Evolutionary conservation across 2,113 vertebrate genomes (phyloP).

Genomic region (Clupea harengus): DNA sequence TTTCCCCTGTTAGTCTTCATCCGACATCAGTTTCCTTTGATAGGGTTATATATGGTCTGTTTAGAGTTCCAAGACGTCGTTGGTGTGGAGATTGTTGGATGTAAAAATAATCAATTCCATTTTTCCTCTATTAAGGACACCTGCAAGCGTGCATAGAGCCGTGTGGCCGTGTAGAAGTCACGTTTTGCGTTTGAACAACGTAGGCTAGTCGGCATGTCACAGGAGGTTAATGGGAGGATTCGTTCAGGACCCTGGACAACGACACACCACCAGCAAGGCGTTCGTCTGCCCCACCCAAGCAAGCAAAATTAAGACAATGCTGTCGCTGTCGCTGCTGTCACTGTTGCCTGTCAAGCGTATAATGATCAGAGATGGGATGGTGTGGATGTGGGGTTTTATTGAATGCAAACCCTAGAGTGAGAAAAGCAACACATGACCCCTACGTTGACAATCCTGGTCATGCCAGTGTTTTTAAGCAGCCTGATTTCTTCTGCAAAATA

Average conservation of each 20-base stretch:
- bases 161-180: slow-evolving; percentile 55
- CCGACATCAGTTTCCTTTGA: background rate
- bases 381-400: background rate
- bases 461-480: too few relatives aligned
- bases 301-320: background rate
- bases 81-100: background rate
- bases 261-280: background rate
- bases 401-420: too few relatives aligned
- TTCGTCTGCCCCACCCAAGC: background rate
- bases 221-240: background rate
- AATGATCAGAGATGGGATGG: background rate
- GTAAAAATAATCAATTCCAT: slow-evolving; percentile 6
- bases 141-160: slow-evolving; percentile 53
- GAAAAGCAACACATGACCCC: too few relatives aligned
- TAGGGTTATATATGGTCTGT: slow-evolving; percentile 12
- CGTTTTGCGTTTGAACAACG: background rate
- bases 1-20: background rate
- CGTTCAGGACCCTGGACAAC: slow-evolving; percentile 68
- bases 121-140: slow-evolving; percentile 39
- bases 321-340: background rate
- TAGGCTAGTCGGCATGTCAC: background rate
- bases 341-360: background rate
- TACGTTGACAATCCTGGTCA: too few relatives aligned
- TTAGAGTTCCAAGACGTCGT: slow-evolving; percentile 34
- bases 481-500: too few relatives aligned